Conservation (phyloP, 2,888 invertebrate genomes). For the Calameuta pallipes region DNA sequence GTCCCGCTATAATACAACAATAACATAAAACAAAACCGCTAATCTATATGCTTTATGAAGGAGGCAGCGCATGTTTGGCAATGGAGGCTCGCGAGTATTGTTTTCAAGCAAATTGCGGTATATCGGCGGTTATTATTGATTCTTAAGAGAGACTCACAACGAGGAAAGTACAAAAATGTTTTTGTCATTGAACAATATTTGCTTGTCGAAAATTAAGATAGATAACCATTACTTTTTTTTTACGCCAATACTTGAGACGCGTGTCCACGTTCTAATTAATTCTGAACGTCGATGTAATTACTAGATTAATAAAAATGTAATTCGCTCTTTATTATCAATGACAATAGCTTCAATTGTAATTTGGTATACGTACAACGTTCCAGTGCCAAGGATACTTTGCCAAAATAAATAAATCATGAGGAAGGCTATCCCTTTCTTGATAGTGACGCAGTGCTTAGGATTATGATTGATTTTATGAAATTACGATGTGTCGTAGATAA, state of each 20-base stretch:
- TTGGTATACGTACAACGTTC: constrained; percentile 27
- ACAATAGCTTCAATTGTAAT: too few species aligned
- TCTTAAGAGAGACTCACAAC: neutral
- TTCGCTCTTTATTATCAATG: neutral
- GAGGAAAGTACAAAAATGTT: neutral
- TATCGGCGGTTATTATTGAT: neutral
- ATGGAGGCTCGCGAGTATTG: constrained; percentile 37
- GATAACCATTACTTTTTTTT: constrained; percentile 17
- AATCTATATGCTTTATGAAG: constrained; percentile 47
- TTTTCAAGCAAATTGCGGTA: constrained; percentile 1
- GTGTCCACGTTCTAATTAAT: neutral
- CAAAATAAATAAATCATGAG: constrained; percentile 22
- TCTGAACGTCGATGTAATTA: neutral
- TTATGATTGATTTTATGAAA: neutral
- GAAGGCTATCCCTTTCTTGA: neutral
- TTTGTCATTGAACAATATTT: neutral
- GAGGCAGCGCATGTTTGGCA: constrained; percentile 52
- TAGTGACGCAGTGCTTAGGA: neutral
- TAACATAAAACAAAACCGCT: constrained; percentile 65
- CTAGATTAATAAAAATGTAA: constrained; percentile 1
- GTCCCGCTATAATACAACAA: constrained; percentile 66
- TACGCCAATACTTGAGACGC: neutral
- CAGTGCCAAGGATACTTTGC: constrained; percentile 49
- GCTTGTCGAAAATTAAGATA: neutral
- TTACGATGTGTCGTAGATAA: neutral